phyloP scores from a whole-genome alignment of 1,140 invertebrate species.

The Drosophila leontia region DNA sequence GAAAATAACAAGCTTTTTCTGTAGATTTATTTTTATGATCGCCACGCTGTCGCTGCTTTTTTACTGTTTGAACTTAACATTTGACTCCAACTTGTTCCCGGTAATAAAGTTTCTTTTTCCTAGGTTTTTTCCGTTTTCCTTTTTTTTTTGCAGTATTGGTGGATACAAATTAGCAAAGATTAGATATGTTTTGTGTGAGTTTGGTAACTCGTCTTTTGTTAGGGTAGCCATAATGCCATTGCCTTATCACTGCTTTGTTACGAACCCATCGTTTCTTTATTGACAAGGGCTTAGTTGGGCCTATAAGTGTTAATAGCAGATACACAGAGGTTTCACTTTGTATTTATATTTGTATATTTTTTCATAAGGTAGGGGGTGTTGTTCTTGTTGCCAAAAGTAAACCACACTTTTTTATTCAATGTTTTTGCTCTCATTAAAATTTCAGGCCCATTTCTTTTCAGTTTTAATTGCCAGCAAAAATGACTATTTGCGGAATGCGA shows the following conservation, averaged over 20 bases:
- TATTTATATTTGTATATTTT: no score
- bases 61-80: constrained; percentile 55
- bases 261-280: constrained; percentile 1
- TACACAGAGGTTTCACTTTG: background rate
- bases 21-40: constrained; percentile 72
- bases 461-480: constrained; percentile 42
- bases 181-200: constrained; percentile 29
- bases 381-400: no score
- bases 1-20: constrained; percentile 77
- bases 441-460: constrained; percentile 5
- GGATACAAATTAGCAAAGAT: constrained; percentile 56
- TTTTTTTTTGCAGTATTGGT: constrained; percentile 8
- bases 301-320: background rate
- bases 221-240: constrained; percentile 35
- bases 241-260: constrained; percentile 48
- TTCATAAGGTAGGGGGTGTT: no score
- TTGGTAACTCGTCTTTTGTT: constrained; percentile 58
- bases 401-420: background rate
- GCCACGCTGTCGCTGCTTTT: constrained; percentile 43
- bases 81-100: constrained; percentile 52
- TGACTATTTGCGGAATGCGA: constrained; percentile 2
- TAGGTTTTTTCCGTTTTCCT: constrained; percentile 13
- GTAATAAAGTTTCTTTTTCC: constrained; percentile 45
- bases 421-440: constrained; percentile 1
- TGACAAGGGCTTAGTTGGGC: background rate